phyloP scores from a whole-genome alignment of 2,888 invertebrate genomes.

The Cataglyphis livida region DNA sequence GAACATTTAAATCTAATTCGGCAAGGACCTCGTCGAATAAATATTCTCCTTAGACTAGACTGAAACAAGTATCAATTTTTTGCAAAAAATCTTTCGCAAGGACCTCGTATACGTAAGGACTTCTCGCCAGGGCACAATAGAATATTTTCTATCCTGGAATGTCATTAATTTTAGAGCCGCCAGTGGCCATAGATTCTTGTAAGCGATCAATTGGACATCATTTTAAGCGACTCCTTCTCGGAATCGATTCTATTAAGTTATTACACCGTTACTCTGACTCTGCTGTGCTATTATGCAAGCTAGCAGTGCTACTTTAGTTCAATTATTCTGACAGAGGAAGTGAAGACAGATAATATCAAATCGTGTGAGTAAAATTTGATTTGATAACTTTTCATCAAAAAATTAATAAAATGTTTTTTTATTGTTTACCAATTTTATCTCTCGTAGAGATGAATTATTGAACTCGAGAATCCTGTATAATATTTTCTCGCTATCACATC shows the following conservation, averaged over 20 bases:
- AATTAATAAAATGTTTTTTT: not conserved
- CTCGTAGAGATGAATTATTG: not conserved
- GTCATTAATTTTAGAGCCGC: slow-evolving; percentile 49
- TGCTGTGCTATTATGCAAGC: not conserved
- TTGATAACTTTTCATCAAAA: not conserved
- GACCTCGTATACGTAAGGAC: not conserved
- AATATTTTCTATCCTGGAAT: slow-evolving; percentile 2
- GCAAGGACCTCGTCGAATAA: slow-evolving; percentile 5
- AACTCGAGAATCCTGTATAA: not conserved
- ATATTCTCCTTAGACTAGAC: slow-evolving; percentile 35
- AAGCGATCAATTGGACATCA: slow-evolving; percentile 42
- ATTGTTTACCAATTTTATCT: not conserved
- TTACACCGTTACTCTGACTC: slow-evolving; percentile 4
- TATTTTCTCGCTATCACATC: not conserved
- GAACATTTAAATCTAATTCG: not conserved
- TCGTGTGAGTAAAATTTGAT: not conserved
- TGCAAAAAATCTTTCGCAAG: not conserved
- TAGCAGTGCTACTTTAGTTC: not conserved
- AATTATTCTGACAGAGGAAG: not conserved
- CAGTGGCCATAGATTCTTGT: slow-evolving; percentile 36
- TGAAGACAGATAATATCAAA: not conserved
- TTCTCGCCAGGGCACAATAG: slow-evolving; percentile 34
- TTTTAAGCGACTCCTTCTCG: slow-evolving; percentile 32
- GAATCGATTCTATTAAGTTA: slow-evolving; percentile 49
- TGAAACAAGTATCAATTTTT: slow-evolving; percentile 9